Conservation (phyloP, 2,888 invertebrate genomes). For the Aphrophora alni region DNA sequence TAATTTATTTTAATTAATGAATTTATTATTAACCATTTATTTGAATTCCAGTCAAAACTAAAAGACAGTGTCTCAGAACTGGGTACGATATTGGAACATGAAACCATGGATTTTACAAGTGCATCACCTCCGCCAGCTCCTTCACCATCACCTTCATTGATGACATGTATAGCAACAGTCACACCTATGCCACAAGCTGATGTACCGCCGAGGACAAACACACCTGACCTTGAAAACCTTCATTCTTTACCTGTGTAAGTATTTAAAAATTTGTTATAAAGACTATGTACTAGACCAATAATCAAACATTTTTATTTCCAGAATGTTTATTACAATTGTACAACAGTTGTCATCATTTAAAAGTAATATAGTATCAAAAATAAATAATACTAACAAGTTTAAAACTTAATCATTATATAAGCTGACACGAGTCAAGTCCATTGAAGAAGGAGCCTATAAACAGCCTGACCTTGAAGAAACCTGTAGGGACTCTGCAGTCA, state of each 20-base stretch:
- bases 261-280: too few relatives aligned
- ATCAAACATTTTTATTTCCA: too few relatives aligned
- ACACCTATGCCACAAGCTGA: slow-evolving; percentile 17
- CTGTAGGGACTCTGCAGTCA: too few relatives aligned
- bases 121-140: slow-evolving; percentile 63
- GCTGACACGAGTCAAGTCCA: too few relatives aligned
- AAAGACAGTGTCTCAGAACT: slow-evolving; percentile 72
- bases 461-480: too few relatives aligned
- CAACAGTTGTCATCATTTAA: too few relatives aligned
- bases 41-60: slow-evolving; percentile 55
- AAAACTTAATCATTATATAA: too few relatives aligned
- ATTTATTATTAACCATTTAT: slow-evolving; percentile 43
- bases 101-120: slow-evolving; percentile 83
- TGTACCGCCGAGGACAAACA: slow-evolving; percentile 19
- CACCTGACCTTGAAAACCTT: slow-evolving; percentile 44
- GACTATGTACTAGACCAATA: too few relatives aligned
- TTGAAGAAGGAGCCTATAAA: too few relatives aligned
- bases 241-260: slow-evolving; percentile 46
- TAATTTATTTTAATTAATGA: neutral
- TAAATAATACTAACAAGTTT: too few relatives aligned
- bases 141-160: slow-evolving; percentile 47
- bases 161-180: slow-evolving; percentile 10
- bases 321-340: too few relatives aligned
- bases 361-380: too few relatives aligned
- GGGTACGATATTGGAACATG: slow-evolving; percentile 93